Conservation (phyloP, 2,113 vertebrate genomes). For the Peromyscus californicus region DNA sequence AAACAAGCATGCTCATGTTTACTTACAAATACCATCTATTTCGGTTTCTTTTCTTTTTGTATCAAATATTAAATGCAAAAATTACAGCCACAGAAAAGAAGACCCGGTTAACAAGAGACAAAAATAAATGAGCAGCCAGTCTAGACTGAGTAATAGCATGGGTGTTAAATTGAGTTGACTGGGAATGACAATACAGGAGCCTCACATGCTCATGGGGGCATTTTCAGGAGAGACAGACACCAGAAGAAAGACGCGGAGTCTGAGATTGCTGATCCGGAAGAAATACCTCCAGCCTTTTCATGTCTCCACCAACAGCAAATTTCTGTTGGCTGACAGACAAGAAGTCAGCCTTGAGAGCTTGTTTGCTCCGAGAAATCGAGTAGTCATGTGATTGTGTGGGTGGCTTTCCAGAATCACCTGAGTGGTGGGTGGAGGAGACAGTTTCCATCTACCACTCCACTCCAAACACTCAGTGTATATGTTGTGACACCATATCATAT, state of each 20-base stretch:
- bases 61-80: neutral
- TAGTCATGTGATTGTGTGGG: neutral
- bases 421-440: too few relatives aligned
- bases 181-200: neutral
- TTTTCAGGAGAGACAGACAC: neutral
- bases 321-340: neutral
- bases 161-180: neutral
- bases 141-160: neutral
- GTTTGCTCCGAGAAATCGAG: neutral
- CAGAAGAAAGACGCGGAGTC: neutral
- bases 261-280: neutral
- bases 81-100: neutral
- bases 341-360: neutral
- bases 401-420: neutral
- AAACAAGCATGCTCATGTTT: neutral
- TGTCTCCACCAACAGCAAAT: neutral
- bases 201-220: neutral
- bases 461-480: neutral
- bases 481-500: neutral
- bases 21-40: neutral
- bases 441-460: neutral
- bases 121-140: neutral
- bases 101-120: neutral
- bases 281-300: neutral
- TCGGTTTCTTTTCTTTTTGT: neutral